phyloP scores from a whole-genome alignment of 23 tunicate genomes.

The Oikopleura dioica region DNA sequence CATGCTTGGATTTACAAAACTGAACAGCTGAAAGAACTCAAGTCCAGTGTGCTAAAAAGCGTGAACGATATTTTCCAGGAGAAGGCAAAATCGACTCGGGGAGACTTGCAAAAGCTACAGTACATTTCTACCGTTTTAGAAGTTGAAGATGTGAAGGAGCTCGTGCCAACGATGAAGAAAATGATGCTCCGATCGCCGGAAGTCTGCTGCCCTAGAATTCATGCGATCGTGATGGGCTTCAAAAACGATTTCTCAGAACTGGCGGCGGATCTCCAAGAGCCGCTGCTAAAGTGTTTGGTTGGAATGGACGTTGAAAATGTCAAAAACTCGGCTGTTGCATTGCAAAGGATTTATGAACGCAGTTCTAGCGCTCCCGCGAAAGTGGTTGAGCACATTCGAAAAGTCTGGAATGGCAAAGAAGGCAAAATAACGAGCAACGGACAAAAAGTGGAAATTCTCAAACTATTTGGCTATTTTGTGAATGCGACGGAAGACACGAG shows the following conservation, averaged over 20 bases:
- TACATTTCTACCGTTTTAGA: too few relatives aligned
- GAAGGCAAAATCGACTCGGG: not conserved
- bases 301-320: not conserved
- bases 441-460: not conserved
- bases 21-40: too few relatives aligned
- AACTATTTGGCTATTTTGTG: not conserved
- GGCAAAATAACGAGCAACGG: not conserved
- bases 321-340: not conserved
- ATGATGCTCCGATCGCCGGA: not conserved
- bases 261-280: not conserved
- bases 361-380: too few relatives aligned
- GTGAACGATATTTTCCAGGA: not conserved
- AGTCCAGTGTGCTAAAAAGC: too few relatives aligned
- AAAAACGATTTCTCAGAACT: not conserved
- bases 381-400: not conserved
- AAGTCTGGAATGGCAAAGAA: constrained; percentile 13
- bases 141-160: too few relatives aligned
- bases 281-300: not conserved
- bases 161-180: not conserved
- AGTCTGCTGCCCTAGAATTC: not conserved
- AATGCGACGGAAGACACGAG: not conserved
- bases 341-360: not conserved
- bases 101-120: too few relatives aligned
- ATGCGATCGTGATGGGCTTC: not conserved
- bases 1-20: too few relatives aligned